Percentiles rank a stretch among this genome's conserved stretches.
Conservation (phyloP, 2,888 invertebrate genomes). For the Ceraclea dissimilis region DNA sequence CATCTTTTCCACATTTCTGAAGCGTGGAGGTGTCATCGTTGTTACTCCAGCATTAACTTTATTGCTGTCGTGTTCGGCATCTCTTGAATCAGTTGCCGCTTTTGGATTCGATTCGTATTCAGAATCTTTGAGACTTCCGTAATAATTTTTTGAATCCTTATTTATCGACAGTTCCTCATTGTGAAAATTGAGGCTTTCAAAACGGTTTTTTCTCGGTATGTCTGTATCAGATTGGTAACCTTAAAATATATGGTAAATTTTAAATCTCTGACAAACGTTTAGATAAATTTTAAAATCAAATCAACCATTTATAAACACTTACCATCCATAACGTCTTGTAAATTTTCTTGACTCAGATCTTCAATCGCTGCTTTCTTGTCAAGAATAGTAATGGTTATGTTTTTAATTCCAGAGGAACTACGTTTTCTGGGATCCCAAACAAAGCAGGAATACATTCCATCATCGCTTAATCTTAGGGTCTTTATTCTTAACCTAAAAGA, state of each 20-base stretch:
- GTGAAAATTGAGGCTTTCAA: conserved; percentile 30
- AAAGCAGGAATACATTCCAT: conserved; percentile 42
- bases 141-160: conserved; percentile 18
- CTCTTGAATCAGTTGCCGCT: conserved; percentile 14
- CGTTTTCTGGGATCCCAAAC: conserved; percentile 17
- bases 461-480: conserved; percentile 41
- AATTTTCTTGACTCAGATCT: conserved; percentile 8
- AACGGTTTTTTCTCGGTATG: conserved; percentile 29
- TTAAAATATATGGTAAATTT: neutral
- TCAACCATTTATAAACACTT: neutral
- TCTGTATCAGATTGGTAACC: conserved; percentile 21
- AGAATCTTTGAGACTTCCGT: conserved; percentile 21
- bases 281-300: too few relatives aligned
- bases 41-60: conserved; percentile 3
- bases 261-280: neutral
- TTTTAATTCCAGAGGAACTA: conserved; percentile 24
- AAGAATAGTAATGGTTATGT: conserved; percentile 28
- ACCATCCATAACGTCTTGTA: conserved; percentile 21
- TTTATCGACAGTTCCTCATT: conserved; percentile 33
- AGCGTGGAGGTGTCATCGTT: conserved; percentile 30
- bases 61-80: conserved; percentile 7
- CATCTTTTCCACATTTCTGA: conserved; percentile 39
- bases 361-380: conserved; percentile 4
- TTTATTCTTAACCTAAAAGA: conserved; percentile 40
- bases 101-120: conserved; percentile 18